Evolutionary conservation across 2,113 vertebrate genomes (phyloP), one percentile per base, ranked within the genome.

Genomic region (Percopsis transmontana): DNA sequence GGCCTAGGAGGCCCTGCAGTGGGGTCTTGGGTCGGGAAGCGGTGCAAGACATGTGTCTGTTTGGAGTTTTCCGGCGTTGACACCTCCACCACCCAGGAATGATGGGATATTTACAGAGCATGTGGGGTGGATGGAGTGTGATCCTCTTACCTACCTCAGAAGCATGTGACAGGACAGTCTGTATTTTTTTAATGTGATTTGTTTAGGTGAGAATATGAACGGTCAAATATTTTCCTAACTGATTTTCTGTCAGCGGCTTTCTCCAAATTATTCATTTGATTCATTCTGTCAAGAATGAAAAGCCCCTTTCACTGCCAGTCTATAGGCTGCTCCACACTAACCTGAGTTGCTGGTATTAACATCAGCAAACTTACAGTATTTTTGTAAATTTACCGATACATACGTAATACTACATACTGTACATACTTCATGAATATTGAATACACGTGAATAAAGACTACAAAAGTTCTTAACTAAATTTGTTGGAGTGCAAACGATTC

Each of bases 231-330:
- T 89, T 89, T 88, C 57, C 74, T 75, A 79, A 78, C 72, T 88
- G 85, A 87, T 86, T 87, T 88, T 90, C 84, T 90, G 87, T 88
- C 86, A 86, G 83, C 82, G 73, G 77, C 70, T 83, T 87, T 82
- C 77, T 78, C 70, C 66, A 87, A 87, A 88, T 88, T 81, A 82
- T 85, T 71, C 71, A 55, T 85, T 72, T 73, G 82, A 86, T 87
- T 88, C 64, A 79, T 82, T 88, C 81, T 77, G 79, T 81, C 71
- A 56, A 18, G 72, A 66, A 87, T 89, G 79, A 91, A 90, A 87
- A 84, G 85, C 45, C 62, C 72, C 85, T 85, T 90, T 91, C 80
- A 89, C 61, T 50, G 57, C 18, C 15, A 58, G 58, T 2, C 63
- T 56, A 33, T 15, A 44, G 45, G 40, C 60, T 27, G 1, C 62